Percentiles rank a stretch among this genome's conserved stretches.
These are phyloP conservation scores for Pan troglodytes DNA, from an alignment of 2,113 vertebrate species.

Conservation along the genomic window DNA sequence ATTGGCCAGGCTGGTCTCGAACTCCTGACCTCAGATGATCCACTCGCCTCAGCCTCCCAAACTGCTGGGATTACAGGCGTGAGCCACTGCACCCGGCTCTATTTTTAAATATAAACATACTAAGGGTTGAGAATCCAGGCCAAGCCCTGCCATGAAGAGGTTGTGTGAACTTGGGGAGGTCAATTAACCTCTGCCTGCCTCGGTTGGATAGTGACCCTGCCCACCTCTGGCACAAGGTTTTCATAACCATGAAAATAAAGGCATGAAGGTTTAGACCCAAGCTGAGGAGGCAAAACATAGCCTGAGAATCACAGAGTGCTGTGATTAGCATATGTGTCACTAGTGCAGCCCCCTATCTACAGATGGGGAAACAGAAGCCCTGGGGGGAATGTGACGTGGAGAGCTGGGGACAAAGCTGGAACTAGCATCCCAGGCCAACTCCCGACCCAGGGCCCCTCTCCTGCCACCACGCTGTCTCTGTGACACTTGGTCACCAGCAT, in stretches of 20 bases:
- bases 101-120: neutral
- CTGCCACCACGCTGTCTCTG: neutral
- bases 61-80: neutral
- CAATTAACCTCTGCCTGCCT: neutral
- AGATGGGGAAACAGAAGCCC: neutral
- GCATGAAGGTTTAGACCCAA: neutral
- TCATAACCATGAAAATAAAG: neutral
- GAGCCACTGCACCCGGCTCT: neutral
- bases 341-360: fast-evolving
- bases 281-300: neutral
- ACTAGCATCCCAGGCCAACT: neutral
- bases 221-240: neutral
- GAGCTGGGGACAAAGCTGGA: neutral
- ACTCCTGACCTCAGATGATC: neutral
- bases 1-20: neutral
- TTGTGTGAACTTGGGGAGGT: neutral
- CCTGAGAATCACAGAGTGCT: neutral
- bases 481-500: neutral
- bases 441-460: neutral
- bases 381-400: fast-evolving
- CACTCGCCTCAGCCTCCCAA: neutral
- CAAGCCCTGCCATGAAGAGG: neutral
- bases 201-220: fast-evolving
- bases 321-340: fast-evolving
- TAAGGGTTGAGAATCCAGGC: neutral